These are phyloP conservation scores for Ladona fulva DNA, from an alignment of 1,140 invertebrate species.

Conservation along the genomic window DNA sequence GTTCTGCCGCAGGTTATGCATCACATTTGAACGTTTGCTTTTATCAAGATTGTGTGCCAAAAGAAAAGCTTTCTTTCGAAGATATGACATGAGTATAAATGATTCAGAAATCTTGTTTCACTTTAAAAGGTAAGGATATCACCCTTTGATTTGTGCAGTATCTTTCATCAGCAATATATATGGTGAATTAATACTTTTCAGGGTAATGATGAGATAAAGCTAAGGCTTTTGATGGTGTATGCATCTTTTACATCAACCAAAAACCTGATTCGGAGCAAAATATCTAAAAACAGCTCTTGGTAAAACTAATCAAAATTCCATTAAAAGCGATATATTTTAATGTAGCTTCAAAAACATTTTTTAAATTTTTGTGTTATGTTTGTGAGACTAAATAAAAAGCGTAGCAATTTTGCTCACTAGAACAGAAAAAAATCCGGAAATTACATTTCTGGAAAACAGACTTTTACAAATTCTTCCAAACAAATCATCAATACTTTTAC, in stretches of 20 bases:
- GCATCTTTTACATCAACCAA: background rate
- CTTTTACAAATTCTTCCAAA: background rate
- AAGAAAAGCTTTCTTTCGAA: background rate
- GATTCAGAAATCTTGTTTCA: background rate
- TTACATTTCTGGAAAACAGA: background rate
- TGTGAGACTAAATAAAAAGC: background rate
- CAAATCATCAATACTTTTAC: background rate
- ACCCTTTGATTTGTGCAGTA: constrained; percentile 1
- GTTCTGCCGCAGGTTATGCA: background rate
- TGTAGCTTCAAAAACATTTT: background rate
- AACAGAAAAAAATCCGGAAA: background rate
- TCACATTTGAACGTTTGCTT: constrained; percentile 12
- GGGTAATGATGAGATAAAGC: background rate
- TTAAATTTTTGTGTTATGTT: background rate
- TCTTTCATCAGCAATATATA: background rate
- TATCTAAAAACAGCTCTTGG: background rate
- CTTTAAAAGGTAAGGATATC: background rate
- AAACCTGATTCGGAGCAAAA: background rate
- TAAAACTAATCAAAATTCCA: background rate
- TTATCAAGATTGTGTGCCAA: background rate
- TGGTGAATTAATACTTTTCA: background rate
- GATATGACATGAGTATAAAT: background rate
- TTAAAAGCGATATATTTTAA: background rate
- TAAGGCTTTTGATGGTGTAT: background rate
- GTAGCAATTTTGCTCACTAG: background rate